Evolutionary conservation across 1,140 invertebrate species (phyloP), one percentile per base, ranked within the genome.

Genomic region (Tribolium castaneum): DNA sequence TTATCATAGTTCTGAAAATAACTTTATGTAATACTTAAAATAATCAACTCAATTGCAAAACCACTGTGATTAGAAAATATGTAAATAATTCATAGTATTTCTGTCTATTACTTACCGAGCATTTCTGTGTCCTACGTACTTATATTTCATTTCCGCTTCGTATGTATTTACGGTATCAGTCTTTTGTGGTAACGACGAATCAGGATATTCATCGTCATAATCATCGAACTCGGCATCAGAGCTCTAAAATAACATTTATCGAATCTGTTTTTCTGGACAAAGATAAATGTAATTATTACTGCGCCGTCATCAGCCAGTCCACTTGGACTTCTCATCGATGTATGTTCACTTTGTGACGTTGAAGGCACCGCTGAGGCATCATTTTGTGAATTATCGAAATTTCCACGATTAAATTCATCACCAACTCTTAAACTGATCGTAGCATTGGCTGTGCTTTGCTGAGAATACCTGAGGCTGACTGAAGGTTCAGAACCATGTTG

Each of bases 111-210:
- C 72, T 75, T 88, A 92, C 91, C 94, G 91, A 4, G 95, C 92
- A 88, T 97, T 97, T 71, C 95, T 90, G 86, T 97, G 96, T 10
- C 96, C 96, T 70, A 88, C 91, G 84, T 91, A 97, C 82, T 93
- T 93, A 85, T 90, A 91, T 78, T 90, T 92, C n/a, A 94, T 88
- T 52, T 87, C 87, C 77, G 90, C 83, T 73, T 86, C 84, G 70
- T 80, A 84, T 13, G 78, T 52, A 54, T 75, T 81, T 14, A 35
- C 39, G 19, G 54, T 82, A 70, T 12, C 77, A 70, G 39, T 81
- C 50, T 81, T 76, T 70, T 80, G 70, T 14, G 35, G 13, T 30
- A 62, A 71, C 19, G 75, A 12, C 74, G 79, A 70, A 54, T 19
- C 14, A 56, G 72, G 35, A 19, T 75, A 76, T 13, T 80, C 80